These are phyloP conservation scores for Paramisgurnus dabryanus DNA, from an alignment of 2,113 vertebrate species.

Conservation along the genomic window DNA sequence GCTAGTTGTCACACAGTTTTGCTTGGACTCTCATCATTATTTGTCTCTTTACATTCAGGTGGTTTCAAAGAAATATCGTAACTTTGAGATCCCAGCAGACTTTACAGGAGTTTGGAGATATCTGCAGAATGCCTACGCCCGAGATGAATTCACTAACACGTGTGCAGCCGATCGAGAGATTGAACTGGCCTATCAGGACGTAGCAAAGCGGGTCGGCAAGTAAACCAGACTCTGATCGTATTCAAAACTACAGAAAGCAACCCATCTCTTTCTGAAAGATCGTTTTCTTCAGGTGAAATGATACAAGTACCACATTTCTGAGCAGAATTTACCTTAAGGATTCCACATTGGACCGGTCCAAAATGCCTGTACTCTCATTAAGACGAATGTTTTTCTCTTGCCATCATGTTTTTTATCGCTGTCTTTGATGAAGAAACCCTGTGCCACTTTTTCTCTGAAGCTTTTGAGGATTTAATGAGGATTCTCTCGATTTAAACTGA, in stretches of 20 bases:
- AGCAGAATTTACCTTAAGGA: constrained; percentile 43
- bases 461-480: background rate
- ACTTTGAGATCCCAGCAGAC: constrained; percentile 88
- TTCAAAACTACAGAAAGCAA: background rate
- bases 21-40: background rate
- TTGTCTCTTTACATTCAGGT: constrained; percentile 74
- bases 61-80: constrained; percentile 92
- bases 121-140: constrained; percentile 84
- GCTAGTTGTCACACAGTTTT: background rate
- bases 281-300: background rate
- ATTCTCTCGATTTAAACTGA: background rate
- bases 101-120: constrained; percentile 89
- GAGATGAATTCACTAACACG: constrained; percentile 95
- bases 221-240: constrained; percentile 48
- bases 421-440: constrained; percentile 43
- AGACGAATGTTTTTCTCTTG: constrained; percentile 3
- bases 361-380: background rate
- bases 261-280: constrained; percentile 13
- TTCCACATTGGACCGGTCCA: constrained; percentile 45
- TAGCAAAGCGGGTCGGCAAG: constrained; percentile 87
- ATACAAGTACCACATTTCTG: background rate
- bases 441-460: constrained; percentile 50
- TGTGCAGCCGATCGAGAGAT: constrained; percentile 89
- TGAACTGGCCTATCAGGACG: constrained; percentile 89
- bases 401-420: constrained; percentile 32